Percentiles rank a stretch among this genome's conserved stretches.
These are phyloP conservation scores for Pandemis cinnamomeana DNA, from an alignment of 2,888 invertebrate species.

Conservation along the genomic window DNA sequence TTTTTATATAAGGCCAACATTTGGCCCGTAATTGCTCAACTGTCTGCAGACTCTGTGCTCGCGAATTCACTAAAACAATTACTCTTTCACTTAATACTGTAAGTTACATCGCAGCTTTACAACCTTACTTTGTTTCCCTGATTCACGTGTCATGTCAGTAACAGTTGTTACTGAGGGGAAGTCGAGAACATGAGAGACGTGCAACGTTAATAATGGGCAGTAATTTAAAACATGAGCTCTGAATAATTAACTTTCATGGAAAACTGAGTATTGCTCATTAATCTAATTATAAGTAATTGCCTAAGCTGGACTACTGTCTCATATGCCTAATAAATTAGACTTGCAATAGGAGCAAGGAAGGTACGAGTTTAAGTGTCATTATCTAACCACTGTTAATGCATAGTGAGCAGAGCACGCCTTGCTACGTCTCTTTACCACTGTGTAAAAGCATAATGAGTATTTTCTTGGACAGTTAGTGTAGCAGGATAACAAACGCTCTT, in stretches of 20 bases:
- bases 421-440: not conserved
- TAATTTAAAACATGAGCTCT: slow-evolving; percentile 20
- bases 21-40: slow-evolving; percentile 50
- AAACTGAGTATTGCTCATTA: slow-evolving; percentile 18
- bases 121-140: slow-evolving; percentile 8
- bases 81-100: not conserved
- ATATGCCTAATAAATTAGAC: not conserved
- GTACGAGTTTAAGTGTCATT: not conserved
- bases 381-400: not conserved
- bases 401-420: not conserved
- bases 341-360: not conserved
- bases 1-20: slow-evolving; percentile 56
- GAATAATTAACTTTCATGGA: slow-evolving; percentile 21
- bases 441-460: not conserved
- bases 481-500: not conserved
- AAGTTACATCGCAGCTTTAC: slow-evolving; percentile 1
- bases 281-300: not conserved
- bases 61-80: not conserved
- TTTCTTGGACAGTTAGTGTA: not conserved
- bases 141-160: not conserved
- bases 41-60: slow-evolving; percentile 2
- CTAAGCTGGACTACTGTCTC: not conserved
- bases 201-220: slow-evolving; percentile 10
- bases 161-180: slow-evolving; percentile 3
- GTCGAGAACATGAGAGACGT: slow-evolving; percentile 1